phyloP scores from a whole-genome alignment of 2,888 invertebrate genomes.

The Drosophila emarginata region DNA sequence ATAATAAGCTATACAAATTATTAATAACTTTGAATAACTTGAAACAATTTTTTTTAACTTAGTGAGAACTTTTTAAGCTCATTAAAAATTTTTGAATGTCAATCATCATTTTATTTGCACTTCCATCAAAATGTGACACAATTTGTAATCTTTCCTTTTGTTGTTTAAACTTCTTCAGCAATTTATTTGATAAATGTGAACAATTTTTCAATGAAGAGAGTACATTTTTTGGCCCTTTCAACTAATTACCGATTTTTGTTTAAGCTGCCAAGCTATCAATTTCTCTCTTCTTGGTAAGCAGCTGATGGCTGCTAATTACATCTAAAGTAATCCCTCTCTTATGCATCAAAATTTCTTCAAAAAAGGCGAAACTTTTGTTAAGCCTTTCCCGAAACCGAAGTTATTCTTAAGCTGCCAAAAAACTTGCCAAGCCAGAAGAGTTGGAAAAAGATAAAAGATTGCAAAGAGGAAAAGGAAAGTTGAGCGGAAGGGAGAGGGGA shows the following conservation, averaged over 20 bases:
- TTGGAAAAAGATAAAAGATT: neutral
- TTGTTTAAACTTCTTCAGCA: neutral
- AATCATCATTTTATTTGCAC: too few relatives aligned
- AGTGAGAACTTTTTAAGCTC: too few relatives aligned
- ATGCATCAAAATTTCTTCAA: conserved; percentile 51
- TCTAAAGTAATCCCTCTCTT: conserved; percentile 40
- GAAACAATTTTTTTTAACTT: too few relatives aligned
- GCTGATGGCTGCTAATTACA: conserved; percentile 43
- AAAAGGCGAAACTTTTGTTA: conserved; percentile 50
- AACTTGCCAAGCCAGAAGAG: conserved; percentile 42
- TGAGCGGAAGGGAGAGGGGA: neutral
- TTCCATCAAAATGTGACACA: too few relatives aligned
- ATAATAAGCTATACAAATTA: too few relatives aligned
- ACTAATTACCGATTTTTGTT: neutral
- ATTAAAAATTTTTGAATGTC: too few relatives aligned
- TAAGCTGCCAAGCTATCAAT: conserved; percentile 14
- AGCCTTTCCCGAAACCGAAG: conserved; percentile 40
- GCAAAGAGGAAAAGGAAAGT: conserved; percentile 30
- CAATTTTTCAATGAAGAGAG: neutral
- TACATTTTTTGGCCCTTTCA: neutral
- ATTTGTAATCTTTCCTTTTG: too few relatives aligned
- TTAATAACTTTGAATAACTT: too few relatives aligned
- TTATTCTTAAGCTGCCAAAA: conserved; percentile 55
- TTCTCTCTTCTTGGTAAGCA: conserved; percentile 7
- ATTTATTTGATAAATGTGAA: neutral